Conservation (phyloP, 1,140 invertebrate genomes). For the Apis mellifera region Amel_HAv3.1 CM009933.2:10919501-10920000, state of each 20-base stretch:
- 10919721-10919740: constrained; percentile 29
- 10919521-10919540: not conserved
- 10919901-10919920: constrained; percentile 37
- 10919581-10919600: not conserved
- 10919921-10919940: too few species aligned
- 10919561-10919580: not conserved
- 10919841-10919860: constrained; percentile 39
- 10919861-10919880: not conserved
- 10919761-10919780: constrained; percentile 59
- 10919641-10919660: not conserved
- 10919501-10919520: not conserved
- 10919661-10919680: not conserved
- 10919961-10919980: constrained; percentile 39
- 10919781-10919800: constrained; percentile 56
- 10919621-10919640: not conserved
- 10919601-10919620: too few species aligned
- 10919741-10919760: constrained; percentile 49
- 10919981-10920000: constrained; percentile 65
- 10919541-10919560: not conserved
- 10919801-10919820: constrained; percentile 36
- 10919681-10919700: constrained; percentile 31
- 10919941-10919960: constrained; percentile 29
- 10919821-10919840: not conserved
- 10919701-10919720: constrained; percentile 15
- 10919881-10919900: constrained; percentile 41